These are phyloP conservation scores for Prorops nasuta DNA, from an alignment of 1,140 invertebrate species.

Conservation along the genomic window DNA sequence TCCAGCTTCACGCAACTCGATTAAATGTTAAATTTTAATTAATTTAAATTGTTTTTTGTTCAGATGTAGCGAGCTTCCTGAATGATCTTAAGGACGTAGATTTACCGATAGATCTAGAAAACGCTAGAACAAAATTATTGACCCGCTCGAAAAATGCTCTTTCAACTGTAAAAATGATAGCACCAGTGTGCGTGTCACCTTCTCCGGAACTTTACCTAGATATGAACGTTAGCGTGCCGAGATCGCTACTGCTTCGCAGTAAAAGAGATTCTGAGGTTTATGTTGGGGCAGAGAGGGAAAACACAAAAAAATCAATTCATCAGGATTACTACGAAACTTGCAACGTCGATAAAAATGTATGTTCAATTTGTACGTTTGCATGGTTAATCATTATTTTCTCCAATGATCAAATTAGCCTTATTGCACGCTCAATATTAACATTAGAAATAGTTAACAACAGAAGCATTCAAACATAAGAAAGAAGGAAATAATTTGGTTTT, in stretches of 20 bases:
- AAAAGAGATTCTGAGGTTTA: conserved; percentile 29
- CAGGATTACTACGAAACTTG: conserved; percentile 43
- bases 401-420: conserved; percentile 15
- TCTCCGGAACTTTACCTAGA: conserved; percentile 46
- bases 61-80: conserved; percentile 46
- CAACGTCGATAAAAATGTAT: too few relatives aligned
- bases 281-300: conserved; percentile 24
- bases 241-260: conserved; percentile 18
- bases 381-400: too few relatives aligned
- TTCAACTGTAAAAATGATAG: neutral
- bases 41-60: neutral
- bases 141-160: conserved; percentile 32
- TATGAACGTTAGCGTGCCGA: conserved; percentile 35
- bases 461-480: too few relatives aligned
- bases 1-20: too few relatives aligned
- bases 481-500: too few relatives aligned
- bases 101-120: conserved; percentile 31
- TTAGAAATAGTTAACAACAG: neutral
- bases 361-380: too few relatives aligned
- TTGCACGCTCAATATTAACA: neutral
- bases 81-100: conserved; percentile 36
- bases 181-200: conserved; percentile 7
- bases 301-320: neutral
- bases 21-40: neutral
- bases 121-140: conserved; percentile 32